Evolutionary conservation across 2,113 vertebrate genomes (phyloP).

Genomic region (Centrocercus urophasianus): DNA sequence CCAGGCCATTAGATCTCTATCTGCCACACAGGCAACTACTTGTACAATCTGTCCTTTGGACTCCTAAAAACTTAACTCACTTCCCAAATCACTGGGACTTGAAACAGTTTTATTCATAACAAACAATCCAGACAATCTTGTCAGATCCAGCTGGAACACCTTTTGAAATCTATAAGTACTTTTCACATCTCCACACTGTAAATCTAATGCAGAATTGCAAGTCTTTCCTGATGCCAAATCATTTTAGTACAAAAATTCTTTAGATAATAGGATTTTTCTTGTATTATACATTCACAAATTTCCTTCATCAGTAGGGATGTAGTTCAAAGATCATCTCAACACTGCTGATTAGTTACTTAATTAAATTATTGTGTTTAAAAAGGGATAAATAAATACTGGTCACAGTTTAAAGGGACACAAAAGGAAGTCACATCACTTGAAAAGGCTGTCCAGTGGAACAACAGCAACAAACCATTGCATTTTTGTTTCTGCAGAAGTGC

Average conservation of each 20-base stretch:
- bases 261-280: neutral
- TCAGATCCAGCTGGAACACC: neutral
- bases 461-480: neutral
- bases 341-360: slow-evolving; percentile 42
- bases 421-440: neutral
- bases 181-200: neutral
- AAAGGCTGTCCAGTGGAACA: slow-evolving; percentile 36
- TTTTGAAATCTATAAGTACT: slow-evolving; percentile 2
- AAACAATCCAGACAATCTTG: neutral
- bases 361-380: slow-evolving; percentile 31
- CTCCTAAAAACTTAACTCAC: neutral
- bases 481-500: neutral
- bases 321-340: slow-evolving; percentile 53
- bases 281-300: slow-evolving; percentile 3
- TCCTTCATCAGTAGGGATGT: neutral
- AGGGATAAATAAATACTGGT: neutral
- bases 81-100: neutral
- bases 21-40: neutral
- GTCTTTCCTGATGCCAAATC: neutral
- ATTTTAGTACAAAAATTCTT: slow-evolving; percentile 37
- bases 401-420: neutral
- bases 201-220: neutral
- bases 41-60: neutral
- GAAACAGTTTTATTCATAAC: neutral
- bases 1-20: neutral